These are phyloP conservation scores for Bufotes viridis DNA, from an alignment of 2,797 vertebrate genomes.

Conservation along the genomic window DNA sequence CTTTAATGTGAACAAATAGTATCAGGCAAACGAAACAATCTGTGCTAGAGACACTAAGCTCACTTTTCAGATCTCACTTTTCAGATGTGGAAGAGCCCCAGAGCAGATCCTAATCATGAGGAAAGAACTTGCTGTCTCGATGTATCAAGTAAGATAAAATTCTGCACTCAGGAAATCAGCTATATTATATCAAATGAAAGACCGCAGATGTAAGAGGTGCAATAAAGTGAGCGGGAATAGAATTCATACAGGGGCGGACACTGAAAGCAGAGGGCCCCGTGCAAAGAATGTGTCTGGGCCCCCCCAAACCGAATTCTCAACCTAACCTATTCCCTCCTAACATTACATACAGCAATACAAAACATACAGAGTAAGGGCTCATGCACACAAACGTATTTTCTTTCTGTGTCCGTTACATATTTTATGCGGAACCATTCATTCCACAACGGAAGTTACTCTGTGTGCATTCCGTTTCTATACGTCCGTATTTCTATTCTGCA, in stretches of 20 bases:
- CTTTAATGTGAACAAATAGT: background rate
- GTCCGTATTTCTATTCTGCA: too few species aligned
- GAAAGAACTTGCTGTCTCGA: background rate
- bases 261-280: too few species aligned
- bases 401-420: too few species aligned
- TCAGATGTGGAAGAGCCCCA: background rate
- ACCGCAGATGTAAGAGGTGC: background rate
- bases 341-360: too few species aligned
- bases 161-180: background rate
- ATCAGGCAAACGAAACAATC: background rate
- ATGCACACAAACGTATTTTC: too few species aligned
- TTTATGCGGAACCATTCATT: too few species aligned
- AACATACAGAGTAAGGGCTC: too few species aligned
- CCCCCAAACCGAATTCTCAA: too few species aligned
- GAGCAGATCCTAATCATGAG: constrained; percentile 10
- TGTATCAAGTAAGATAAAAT: background rate
- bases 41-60: background rate
- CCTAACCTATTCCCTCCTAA: too few species aligned
- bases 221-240: background rate
- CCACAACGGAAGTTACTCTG: too few species aligned
- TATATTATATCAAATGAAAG: background rate
- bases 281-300: too few species aligned
- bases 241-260: background rate
- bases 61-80: background rate
- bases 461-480: too few species aligned